phyloP scores from a whole-genome alignment of 2,797 vertebrate genomes.

The Parotocinclus haroldoi region DNA sequence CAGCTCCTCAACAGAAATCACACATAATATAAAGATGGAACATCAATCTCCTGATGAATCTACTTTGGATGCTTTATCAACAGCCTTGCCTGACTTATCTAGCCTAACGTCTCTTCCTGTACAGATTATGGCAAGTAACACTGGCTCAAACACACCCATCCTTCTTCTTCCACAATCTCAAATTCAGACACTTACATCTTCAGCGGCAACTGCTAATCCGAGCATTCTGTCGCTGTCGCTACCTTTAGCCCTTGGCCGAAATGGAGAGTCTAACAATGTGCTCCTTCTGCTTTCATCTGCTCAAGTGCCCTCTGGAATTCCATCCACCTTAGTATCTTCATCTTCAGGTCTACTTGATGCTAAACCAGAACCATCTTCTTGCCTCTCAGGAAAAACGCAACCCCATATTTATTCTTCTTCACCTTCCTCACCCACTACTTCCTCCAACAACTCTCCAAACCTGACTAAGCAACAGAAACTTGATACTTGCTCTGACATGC shows the following conservation, averaged over 20 bases:
- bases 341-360: constrained; percentile 52
- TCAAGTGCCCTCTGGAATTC: constrained; percentile 54
- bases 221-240: constrained; percentile 60
- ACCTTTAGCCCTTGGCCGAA: constrained; percentile 61
- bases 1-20: no score
- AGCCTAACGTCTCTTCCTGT: constrained; percentile 57
- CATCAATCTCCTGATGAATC: constrained; percentile 40
- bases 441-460: constrained; percentile 39
- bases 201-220: constrained; percentile 44
- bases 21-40: constrained; percentile 21
- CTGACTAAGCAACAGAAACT: constrained; percentile 39
- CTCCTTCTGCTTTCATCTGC: constrained; percentile 71
- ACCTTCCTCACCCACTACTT: constrained; percentile 43
- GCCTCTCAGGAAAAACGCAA: constrained; percentile 55
- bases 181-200: constrained; percentile 51
- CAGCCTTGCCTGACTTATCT: constrained; percentile 40
- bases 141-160: constrained; percentile 59
- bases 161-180: constrained; percentile 65
- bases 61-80: constrained; percentile 36
- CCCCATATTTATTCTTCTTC: constrained; percentile 39
- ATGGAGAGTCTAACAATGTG: constrained; percentile 59
- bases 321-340: constrained; percentile 57
- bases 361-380: constrained; percentile 52
- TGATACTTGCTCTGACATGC: constrained; percentile 55
- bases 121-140: constrained; percentile 63